These are phyloP conservation scores for Lipophrys pholis DNA, from an alignment of 2,113 vertebrate genomes.

Conservation along the genomic window DNA sequence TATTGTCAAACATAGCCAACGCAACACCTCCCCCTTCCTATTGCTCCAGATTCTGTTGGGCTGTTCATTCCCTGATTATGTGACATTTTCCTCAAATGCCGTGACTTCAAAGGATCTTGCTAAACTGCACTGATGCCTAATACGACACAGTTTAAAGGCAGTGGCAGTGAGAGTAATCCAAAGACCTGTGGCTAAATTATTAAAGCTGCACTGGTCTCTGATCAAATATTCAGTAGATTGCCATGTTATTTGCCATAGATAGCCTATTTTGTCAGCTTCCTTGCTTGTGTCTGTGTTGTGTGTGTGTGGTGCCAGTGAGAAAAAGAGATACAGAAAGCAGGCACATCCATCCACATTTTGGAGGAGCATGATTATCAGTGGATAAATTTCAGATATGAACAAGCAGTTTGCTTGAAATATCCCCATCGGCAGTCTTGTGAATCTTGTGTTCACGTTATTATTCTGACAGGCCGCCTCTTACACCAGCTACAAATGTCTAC, in stretches of 20 bases:
- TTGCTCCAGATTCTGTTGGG: neutral
- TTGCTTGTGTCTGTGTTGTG: conserved; percentile 9
- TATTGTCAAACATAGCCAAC: neutral
- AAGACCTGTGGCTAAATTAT: conserved; percentile 55
- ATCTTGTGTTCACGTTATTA: neutral
- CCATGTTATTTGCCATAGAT: conserved; percentile 42
- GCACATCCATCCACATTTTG: neutral
- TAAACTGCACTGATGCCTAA: too few relatives aligned
- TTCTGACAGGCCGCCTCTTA: neutral
- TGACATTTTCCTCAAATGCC: conserved; percentile 31
- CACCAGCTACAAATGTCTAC: neutral
- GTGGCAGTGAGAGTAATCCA: conserved; percentile 14
- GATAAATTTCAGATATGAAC: neutral
- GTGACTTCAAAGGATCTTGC: neutral
- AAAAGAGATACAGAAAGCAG: neutral
- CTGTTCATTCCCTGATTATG: conserved; percentile 7
- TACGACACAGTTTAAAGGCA: neutral
- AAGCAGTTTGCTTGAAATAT: neutral
- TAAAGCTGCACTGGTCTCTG: conserved; percentile 28
- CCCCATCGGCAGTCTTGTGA: too few relatives aligned
- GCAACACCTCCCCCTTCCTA: conserved; percentile 16
- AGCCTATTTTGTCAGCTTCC: conserved; percentile 31
- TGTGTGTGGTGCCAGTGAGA: neutral
- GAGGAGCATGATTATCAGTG: neutral
- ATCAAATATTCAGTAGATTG: conserved; percentile 63